Percentiles rank a stretch among this genome's conserved stretches.
Evolutionary conservation across 2,113 vertebrate species (phyloP).

Genomic region (Xyrauchen texanus): DNA sequence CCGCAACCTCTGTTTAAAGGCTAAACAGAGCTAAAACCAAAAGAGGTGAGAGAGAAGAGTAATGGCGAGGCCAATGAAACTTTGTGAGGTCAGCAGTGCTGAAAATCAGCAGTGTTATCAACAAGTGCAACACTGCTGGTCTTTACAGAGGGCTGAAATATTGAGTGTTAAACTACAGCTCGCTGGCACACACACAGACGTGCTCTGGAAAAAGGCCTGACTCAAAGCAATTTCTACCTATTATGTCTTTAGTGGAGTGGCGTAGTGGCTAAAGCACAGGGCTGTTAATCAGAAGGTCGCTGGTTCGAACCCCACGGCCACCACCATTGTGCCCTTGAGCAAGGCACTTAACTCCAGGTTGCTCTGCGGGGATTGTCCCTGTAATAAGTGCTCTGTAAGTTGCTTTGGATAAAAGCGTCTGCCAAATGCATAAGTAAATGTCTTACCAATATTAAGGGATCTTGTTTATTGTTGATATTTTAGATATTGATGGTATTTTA

Average conservation of each 20-base stretch:
- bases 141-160: conserved; percentile 32
- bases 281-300: no score
- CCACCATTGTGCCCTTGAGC: no score
- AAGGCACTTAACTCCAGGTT: no score
- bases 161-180: conserved; percentile 11
- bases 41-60: conserved; percentile 12
- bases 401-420: neutral
- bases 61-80: conserved; percentile 8
- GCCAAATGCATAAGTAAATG: no score
- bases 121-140: conserved; percentile 12
- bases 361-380: no score
- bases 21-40: neutral
- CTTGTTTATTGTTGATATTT: no score
- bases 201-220: conserved; percentile 4
- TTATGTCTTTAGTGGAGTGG: neutral
- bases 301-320: no score
- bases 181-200: conserved; percentile 16
- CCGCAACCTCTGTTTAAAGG: conserved; percentile 1
- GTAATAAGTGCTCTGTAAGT: no score
- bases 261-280: no score
- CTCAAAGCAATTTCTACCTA: neutral
- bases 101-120: conserved; percentile 32
- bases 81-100: conserved; percentile 35
- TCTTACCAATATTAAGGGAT: no score
- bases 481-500: no score